Base-by-base conservation (phyloP, 2,888 invertebrate species). In the Diplazon laetatorius region DNA sequence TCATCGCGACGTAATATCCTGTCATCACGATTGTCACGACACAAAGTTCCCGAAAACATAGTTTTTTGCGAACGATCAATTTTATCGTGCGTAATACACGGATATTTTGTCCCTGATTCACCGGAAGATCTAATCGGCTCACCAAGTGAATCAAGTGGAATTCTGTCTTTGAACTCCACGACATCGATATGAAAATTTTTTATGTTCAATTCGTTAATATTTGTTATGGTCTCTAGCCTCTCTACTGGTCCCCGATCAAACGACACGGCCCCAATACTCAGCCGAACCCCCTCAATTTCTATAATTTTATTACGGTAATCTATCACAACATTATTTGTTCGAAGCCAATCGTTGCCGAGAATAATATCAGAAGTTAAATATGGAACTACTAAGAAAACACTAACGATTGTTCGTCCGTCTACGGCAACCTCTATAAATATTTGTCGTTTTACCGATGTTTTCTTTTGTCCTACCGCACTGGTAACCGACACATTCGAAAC, bases 331-430 rank as follows among this genome's bases (percentile, higher is more conserved):
- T 22, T 48, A 30, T 78, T 74, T 16, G 12, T 50, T 1, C 42
- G 25, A 8, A 80, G 16, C 68, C 57, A 76, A 59, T 80, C 72
- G 55, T 76, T 76, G 1, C 79, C 76, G 0, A 80, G 30, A 57
- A 80, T 80, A 9, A 73, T 20, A n/a, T 76, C 73, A 8, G 42
- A 68, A 2, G 68, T 62, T 2, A 78, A 42, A 57, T 48, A 25
- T 8, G 73, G 74, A 9, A 78, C 37, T 3, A 78, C 69, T 10
- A 78, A n/a, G 50, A 78, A 78, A 9, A 44, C 37, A 25, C 22
- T 44, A n/a, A 30, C 48, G 3, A 59, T 57, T 1, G 9, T 18
- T 10, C n/a, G 18, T 30, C 39, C 12, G 4, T 62, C 52, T 3
- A 78, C n/a, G 0, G 3, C 2, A 5, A 66, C 20, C 50, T 71